phyloP scores from a whole-genome alignment of 1,140 invertebrate genomes.

The Amphibalanus amphitrite region DNA sequence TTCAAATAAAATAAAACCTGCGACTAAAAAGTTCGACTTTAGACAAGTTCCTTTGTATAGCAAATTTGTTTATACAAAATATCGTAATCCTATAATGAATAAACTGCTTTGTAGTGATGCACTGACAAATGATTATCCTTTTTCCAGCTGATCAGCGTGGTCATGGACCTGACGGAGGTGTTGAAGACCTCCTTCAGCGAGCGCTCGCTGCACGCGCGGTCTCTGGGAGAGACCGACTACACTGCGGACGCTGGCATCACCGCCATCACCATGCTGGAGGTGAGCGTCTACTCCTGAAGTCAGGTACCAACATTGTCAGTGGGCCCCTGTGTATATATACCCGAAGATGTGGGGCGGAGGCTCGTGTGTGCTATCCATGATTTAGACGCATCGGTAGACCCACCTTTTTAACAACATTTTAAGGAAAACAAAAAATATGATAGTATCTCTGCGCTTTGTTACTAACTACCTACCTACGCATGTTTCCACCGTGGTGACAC shows the following conservation, averaged over 20 bases:
- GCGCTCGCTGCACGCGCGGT: conserved; percentile 58
- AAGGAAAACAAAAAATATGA: too few species aligned
- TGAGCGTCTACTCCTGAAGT: conserved; percentile 20
- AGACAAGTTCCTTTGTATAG: too few species aligned
- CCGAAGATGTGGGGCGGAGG: conserved; percentile 2
- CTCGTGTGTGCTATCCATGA: neutral
- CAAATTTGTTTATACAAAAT: too few species aligned
- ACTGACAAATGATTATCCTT: too few species aligned
- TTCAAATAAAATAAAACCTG: too few species aligned
- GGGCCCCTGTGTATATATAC: conserved; percentile 8
- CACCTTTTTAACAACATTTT: neutral
- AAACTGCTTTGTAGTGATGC: too few species aligned
- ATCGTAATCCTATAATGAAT: too few species aligned
- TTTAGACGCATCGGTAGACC: neutral
- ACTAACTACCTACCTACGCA: too few species aligned
- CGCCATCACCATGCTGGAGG: conserved; percentile 65
- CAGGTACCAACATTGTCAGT: too few species aligned
- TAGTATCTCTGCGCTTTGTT: too few species aligned
- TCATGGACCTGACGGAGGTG: conserved; percentile 70
- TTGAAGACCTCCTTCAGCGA: conserved; percentile 80
- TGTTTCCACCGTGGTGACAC: too few species aligned
- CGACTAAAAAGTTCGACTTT: too few species aligned
- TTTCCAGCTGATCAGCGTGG: conserved; percentile 69
- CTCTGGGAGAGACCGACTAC: conserved; percentile 61
- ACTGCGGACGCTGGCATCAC: conserved; percentile 69